phyloP scores from a whole-genome alignment of 2,797 vertebrate genomes.

The Bradypodion ventrale region DNA sequence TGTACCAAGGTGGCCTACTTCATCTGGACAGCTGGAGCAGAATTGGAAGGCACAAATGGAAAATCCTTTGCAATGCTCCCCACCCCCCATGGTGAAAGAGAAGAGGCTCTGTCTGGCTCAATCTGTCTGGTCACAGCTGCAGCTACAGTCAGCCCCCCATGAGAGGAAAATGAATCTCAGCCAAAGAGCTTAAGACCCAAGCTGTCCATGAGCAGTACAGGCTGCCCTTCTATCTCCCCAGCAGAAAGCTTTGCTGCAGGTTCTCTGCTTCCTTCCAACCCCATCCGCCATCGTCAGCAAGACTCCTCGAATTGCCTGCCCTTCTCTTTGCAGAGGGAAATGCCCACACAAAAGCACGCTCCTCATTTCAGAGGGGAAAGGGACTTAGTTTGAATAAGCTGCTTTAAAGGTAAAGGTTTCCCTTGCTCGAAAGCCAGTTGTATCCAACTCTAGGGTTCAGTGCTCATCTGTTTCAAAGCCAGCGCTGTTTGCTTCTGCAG shows the following conservation, averaged over 20 bases:
- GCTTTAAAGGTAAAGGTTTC: too few species aligned
- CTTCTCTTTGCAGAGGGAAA: neutral
- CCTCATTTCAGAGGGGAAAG: neutral
- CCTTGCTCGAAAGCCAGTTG: too few species aligned
- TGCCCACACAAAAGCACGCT: neutral
- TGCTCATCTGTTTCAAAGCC: too few species aligned
- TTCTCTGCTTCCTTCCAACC: neutral
- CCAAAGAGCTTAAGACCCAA: slow-evolving; percentile 18
- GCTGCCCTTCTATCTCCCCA: neutral
- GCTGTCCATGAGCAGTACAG: slow-evolving; percentile 1
- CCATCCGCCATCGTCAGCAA: neutral
- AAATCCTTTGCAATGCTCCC: neutral
- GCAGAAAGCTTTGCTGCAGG: neutral
- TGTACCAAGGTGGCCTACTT: neutral
- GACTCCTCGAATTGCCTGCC: neutral
- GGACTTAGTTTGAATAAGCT: neutral
- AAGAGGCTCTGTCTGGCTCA: neutral
- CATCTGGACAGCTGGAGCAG: neutral
- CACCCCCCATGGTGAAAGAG: neutral
- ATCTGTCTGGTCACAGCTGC: slow-evolving; percentile 14
- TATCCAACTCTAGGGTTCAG: too few species aligned
- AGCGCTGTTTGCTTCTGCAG: too few species aligned
- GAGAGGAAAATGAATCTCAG: slow-evolving; percentile 1
- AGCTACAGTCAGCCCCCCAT: neutral
- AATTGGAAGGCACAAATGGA: slow-evolving; percentile 4